Base-by-base conservation (phyloP, 2,888 invertebrate species). In the Stegana nigrithorax region DNA sequence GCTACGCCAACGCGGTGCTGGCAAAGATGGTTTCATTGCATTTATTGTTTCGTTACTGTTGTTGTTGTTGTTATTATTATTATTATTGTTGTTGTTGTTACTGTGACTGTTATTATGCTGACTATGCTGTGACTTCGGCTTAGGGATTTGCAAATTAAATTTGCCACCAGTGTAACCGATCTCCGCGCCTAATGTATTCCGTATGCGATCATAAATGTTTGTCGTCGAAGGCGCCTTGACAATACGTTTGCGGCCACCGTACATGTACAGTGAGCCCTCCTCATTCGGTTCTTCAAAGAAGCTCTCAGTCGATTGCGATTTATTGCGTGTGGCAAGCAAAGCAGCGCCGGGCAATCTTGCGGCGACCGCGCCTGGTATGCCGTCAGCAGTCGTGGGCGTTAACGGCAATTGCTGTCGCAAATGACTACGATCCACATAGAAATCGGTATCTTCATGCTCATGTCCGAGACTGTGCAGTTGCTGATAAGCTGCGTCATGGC, bases 261-360 rank as follows among this genome's bases (percentile, higher is more conserved):
- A 83, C 71, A 82, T 75, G 51, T 83, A 83, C 10, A 83, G 70
- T 1, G 82, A 73, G 17, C 83, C 83, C 72, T 82, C 82, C 62
- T 85, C 84, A 62, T 78, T 81, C 32, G 84, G 81, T 70, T 84
- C 81, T 72, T 83, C 83, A 62, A 85, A 85, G 71, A 85, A 85
- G 64, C 85, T 85, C 65, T 85, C 85, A 10, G 80, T 85, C 26
- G 85, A 85, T 63, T 81, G 79, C 14, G 85, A 85, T 67, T 83
- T 84, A 63, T 78, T 78, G 57, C 81, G 81, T 57, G 71, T 66
- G 51, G 67, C 67, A 21, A 66, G 70, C 65, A 73, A 63, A 0
- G 70, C 65, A 32, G 70, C 57, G 47, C 55, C 73, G 50, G 67
- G 14, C 17, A 14, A 39, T n/a, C 17, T 12, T n/a, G n/a, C n/a